Conservation (phyloP, 53 echinoderm and acorn worm genomes). For the Patiria pectinifera region DNA sequence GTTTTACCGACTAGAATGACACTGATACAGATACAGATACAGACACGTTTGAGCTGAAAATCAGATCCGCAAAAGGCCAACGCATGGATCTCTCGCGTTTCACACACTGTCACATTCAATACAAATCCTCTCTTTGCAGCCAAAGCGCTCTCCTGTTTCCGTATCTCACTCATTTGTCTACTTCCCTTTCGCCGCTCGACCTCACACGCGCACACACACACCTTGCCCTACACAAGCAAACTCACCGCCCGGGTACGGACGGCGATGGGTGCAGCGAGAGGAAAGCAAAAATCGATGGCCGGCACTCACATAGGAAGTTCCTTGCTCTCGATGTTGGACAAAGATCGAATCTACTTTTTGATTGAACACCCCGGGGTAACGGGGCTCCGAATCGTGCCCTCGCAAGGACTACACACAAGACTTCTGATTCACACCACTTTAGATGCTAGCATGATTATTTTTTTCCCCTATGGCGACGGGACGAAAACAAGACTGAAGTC, state of each 20-base stretch:
- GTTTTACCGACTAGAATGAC: no score
- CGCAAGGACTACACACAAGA: not conserved
- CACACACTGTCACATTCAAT: no score
- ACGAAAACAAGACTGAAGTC: not conserved
- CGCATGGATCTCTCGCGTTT: no score
- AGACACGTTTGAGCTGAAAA: no score
- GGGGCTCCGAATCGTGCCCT: constrained; percentile 22
- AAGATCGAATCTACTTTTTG: constrained; percentile 6
- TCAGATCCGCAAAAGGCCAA: no score
- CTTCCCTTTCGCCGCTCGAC: not conserved
- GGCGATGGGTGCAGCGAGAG: not conserved
- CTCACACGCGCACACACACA: not conserved
- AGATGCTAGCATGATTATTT: constrained; percentile 6
- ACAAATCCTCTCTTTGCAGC: not conserved
- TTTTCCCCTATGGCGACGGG: not conserved
- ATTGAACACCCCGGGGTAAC: constrained; percentile 11
- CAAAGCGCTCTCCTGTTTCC: not conserved
- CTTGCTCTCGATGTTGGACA: constrained; percentile 1
- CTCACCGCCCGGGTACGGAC: not conserved
- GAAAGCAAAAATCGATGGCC: not conserved
- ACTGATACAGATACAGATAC: no score
- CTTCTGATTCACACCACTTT: constrained; percentile 25
- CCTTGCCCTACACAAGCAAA: not conserved
- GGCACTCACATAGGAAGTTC: constrained; percentile 4
- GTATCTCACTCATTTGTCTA: not conserved